Percentiles rank a stretch among this genome's conserved stretches.
Conservation (phyloP, 2,797 vertebrate species). For the Triplophysa bombifrons region DNA sequence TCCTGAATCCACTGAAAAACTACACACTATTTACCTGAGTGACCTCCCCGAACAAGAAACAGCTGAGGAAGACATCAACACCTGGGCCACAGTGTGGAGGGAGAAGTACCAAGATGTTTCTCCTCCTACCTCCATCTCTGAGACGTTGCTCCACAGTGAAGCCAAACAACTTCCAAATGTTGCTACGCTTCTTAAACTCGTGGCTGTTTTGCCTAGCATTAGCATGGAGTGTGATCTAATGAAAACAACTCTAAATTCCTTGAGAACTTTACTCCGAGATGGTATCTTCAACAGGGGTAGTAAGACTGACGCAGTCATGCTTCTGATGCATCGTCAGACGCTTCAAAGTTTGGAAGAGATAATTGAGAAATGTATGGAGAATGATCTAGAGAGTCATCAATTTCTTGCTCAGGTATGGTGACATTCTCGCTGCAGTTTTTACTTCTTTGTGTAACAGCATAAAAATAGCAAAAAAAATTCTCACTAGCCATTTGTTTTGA, state of each 20-base stretch:
- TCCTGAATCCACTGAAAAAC: slow-evolving; percentile 82
- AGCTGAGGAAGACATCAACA: slow-evolving; percentile 86
- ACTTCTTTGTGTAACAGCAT: neutral
- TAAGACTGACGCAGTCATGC: slow-evolving; percentile 83
- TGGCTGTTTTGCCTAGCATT: slow-evolving; percentile 90
- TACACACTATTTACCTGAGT: slow-evolving; percentile 84
- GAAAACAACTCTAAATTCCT: slow-evolving; percentile 85
- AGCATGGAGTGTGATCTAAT: slow-evolving; percentile 91
- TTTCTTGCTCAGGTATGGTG: slow-evolving; percentile 73
- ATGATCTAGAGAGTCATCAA: slow-evolving; percentile 78
- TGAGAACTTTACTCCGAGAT: slow-evolving; percentile 84
- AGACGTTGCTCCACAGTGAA: slow-evolving; percentile 89
- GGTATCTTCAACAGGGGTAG: slow-evolving; percentile 76
- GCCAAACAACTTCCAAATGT: slow-evolving; percentile 90
- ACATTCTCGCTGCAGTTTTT: neutral
- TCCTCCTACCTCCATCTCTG: slow-evolving; percentile 89
- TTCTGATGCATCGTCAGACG: slow-evolving; percentile 85
- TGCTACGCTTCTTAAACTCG: slow-evolving; percentile 85
- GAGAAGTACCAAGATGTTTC: slow-evolving; percentile 89
- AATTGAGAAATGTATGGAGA: slow-evolving; percentile 86
- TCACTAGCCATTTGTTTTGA: neutral
- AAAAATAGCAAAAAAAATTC: neutral
- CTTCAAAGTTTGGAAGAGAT: slow-evolving; percentile 88
- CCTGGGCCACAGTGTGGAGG: slow-evolving; percentile 91
- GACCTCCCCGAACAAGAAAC: slow-evolving; percentile 90